phyloP scores from a whole-genome alignment of 2,113 vertebrate species.

The Heloderma charlesbogerti region DNA sequence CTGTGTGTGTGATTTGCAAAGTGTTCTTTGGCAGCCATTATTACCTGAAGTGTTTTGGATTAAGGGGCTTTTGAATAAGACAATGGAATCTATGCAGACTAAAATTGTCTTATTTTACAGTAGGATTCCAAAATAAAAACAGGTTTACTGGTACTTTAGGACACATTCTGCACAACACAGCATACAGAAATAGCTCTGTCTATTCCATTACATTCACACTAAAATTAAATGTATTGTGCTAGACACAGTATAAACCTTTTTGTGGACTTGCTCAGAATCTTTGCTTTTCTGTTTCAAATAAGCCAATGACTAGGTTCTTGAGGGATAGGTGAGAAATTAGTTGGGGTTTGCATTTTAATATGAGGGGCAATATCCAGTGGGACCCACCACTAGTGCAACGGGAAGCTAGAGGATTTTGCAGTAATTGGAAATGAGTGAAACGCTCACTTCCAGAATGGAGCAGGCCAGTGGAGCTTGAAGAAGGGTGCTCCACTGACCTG shows the following conservation, averaged over 20 bases:
- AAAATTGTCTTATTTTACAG: neutral
- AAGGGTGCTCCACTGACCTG: too few species aligned
- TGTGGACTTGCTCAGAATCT: neutral
- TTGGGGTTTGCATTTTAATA: too few species aligned
- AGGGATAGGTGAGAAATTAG: too few species aligned
- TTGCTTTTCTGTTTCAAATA: neutral
- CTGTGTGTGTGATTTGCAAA: neutral
- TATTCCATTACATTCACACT: neutral
- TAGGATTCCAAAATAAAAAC: neutral
- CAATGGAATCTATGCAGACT: neutral
- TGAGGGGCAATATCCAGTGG: too few species aligned
- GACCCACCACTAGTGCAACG: too few species aligned
- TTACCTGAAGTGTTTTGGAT: neutral
- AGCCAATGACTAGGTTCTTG: neutral
- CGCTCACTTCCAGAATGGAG: too few species aligned
- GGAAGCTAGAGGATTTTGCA: too few species aligned
- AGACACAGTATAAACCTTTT: neutral
- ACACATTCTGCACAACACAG: neutral
- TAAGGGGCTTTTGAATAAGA: neutral
- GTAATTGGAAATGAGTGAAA: too few species aligned
- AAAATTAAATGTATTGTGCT: constrained; percentile 7
- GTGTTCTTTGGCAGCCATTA: constrained; percentile 15
- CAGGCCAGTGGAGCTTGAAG: too few species aligned
- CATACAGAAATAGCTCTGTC: constrained; percentile 2
- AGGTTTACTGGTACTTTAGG: neutral